phyloP scores from a whole-genome alignment of 92 coral and sea anemone species.

The Phenganax subtilis region DNA sequence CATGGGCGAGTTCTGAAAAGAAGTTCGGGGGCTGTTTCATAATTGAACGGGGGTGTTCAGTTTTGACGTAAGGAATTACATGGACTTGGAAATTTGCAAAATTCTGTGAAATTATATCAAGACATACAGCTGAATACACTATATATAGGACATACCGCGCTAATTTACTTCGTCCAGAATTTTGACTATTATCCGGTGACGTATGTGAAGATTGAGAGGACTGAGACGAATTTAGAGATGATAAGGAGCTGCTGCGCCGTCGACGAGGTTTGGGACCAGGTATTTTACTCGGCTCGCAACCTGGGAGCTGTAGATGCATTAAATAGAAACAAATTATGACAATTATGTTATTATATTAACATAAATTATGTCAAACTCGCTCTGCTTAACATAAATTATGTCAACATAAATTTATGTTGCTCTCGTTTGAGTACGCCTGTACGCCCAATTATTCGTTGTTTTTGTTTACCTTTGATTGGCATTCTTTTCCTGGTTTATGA shows the following conservation, averaged over 20 bases:
- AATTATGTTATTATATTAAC: no score
- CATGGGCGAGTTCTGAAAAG: neutral
- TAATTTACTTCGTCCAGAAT: constrained; percentile 5
- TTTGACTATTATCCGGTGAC: neutral
- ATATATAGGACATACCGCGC: neutral
- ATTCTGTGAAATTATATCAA: neutral
- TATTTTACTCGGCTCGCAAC: constrained; percentile 32
- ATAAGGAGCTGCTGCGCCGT: constrained; percentile 29
- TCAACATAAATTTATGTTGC: no score
- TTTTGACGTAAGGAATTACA: no score
- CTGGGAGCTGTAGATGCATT: constrained; percentile 9
- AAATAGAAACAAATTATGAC: neutral
- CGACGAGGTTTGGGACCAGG: constrained; percentile 26
- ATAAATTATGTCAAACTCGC: neutral
- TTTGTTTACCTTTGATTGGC: constrained; percentile 8
- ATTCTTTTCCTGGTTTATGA: constrained; percentile 9
- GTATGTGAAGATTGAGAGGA: constrained; percentile 24
- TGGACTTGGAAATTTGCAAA: neutral
- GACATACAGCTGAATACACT: no score
- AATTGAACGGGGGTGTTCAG: no score
- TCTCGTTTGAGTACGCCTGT: no score
- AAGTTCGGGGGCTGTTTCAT: neutral
- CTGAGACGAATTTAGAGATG: constrained; percentile 31
- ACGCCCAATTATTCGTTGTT: neutral
- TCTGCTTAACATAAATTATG: neutral